Evolutionary conservation across 2,797 vertebrate genomes (phyloP), one percentile per base, ranked within the genome.

Genomic region (Propithecus perrieri): DNA sequence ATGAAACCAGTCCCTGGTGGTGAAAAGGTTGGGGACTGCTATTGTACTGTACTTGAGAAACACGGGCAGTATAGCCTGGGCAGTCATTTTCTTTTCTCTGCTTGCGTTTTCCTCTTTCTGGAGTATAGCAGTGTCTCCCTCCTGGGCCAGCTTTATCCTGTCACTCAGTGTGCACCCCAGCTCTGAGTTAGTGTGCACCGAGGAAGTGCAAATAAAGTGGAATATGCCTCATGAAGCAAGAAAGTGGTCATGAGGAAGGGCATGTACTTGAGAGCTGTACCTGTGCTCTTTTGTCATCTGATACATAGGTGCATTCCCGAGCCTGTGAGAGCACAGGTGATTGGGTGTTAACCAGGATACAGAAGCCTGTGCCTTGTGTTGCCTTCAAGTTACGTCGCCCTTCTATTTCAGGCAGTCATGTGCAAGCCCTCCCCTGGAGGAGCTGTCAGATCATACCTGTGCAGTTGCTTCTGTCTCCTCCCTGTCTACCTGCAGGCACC

Each of bases 51-150:
- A 8, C 0, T 24, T 1, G 3, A 76, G 38, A 35, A 20, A 4
- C 11, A 1, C 5, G 20, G 15, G 30, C 14, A 17, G 3, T 33
- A 2, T 12, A 26, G 43, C 5, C 1, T n/a, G 43, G 24, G 18
- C 4, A 8, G 26, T 14, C 1, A 12, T 43, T 78, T 26, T 41
- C 43, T 65, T 63, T 26, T 57, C 38, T 61, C 74, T 35, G 11
- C 26, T 30, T 24, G 18, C 22, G 24, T 50, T 50, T 59, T n/a
- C 72, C 38, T 74, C 79, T 67, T 75, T 53, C 38, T 59, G 33
- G 13, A 28, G 65, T 69, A 10, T 8, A 72, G 48, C 26, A 22
- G 1, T n/a, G 13, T 59, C 30, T 74, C 69, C 33, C 4, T 1
- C n/a, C 35, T 48, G 30, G 46, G 9, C 9, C 48, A 30, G 4